Evolutionary conservation across 2,888 invertebrate species (phyloP).

Genomic region (Eupithecia dodoneata): DNA sequence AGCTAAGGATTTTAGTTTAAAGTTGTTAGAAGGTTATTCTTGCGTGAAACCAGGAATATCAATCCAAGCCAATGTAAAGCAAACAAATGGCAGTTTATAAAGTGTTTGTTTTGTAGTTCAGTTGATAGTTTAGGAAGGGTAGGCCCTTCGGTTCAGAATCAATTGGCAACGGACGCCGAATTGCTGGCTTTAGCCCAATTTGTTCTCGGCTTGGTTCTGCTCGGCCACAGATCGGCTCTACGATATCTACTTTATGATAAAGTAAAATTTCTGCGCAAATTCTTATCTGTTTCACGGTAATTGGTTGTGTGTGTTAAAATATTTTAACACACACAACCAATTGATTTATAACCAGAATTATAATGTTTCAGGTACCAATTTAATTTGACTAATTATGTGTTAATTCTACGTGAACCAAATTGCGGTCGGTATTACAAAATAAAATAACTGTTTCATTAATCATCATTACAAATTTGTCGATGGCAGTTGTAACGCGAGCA

Average conservation of each 20-base stretch:
- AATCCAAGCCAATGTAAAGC: neutral
- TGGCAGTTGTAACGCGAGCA: slow-evolving; percentile 59
- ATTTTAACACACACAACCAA: too few species aligned
- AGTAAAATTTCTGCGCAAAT: slow-evolving; percentile 14
- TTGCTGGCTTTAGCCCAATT: slow-evolving; percentile 71
- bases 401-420: neutral
- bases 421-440: slow-evolving; percentile 44
- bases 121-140: slow-evolving; percentile 62
- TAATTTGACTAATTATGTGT: neutral
- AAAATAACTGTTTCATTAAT: slow-evolving; percentile 60
- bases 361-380: neutral
- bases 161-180: slow-evolving; percentile 61
- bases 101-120: slow-evolving; percentile 41
- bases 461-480: slow-evolving; percentile 65
- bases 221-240: slow-evolving; percentile 53
- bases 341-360: neutral
- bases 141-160: slow-evolving; percentile 56
- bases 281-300: neutral
- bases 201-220: slow-evolving; percentile 61
- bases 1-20: neutral
- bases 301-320: neutral
- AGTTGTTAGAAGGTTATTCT: neutral
- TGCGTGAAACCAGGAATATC: neutral
- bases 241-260: slow-evolving; percentile 56
- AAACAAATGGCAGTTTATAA: slow-evolving; percentile 30